A percentile compares a stretch with the other conserved stretches of the same genome.
Conservation (phyloP, 1,140 invertebrate genomes). For the Caenorhabditis elegans region DNA sequence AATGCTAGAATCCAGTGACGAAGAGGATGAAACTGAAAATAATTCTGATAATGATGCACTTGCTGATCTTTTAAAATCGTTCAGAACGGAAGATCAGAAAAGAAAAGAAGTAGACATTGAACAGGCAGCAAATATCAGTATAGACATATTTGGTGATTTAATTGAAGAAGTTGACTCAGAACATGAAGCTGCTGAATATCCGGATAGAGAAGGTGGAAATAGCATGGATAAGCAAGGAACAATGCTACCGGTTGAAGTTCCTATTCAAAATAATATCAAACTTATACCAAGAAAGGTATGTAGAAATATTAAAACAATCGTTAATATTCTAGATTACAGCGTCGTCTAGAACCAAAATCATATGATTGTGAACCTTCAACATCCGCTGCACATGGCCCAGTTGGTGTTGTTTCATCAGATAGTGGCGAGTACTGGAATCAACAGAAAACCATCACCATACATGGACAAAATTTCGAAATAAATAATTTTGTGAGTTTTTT, state of each 20-base stretch:
- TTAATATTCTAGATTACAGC: too few species aligned
- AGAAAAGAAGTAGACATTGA: background rate
- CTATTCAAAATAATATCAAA: too few species aligned
- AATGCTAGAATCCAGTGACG: background rate
- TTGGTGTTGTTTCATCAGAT: background rate
- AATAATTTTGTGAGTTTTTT: background rate
- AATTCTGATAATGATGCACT: conserved; percentile 5
- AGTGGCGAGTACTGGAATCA: background rate
- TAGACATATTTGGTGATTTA: background rate
- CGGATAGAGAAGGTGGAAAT: too few species aligned
- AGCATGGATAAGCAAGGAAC: too few species aligned
- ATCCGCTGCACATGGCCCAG: background rate
- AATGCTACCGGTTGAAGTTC: too few species aligned
- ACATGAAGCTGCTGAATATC: too few species aligned
- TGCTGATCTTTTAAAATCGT: background rate
- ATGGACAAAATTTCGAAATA: background rate
- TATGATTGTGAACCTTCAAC: too few species aligned
- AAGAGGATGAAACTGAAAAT: conserved; percentile 26
- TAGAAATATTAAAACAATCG: too few species aligned
- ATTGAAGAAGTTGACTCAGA: too few species aligned
- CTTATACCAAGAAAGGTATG: too few species aligned
- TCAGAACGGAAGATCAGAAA: background rate
- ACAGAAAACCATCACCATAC: background rate
- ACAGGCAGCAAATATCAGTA: background rate
- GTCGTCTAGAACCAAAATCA: too few species aligned